Conservation (phyloP, 1,140 invertebrate genomes). For the Lepidurus arcticus region DNA sequence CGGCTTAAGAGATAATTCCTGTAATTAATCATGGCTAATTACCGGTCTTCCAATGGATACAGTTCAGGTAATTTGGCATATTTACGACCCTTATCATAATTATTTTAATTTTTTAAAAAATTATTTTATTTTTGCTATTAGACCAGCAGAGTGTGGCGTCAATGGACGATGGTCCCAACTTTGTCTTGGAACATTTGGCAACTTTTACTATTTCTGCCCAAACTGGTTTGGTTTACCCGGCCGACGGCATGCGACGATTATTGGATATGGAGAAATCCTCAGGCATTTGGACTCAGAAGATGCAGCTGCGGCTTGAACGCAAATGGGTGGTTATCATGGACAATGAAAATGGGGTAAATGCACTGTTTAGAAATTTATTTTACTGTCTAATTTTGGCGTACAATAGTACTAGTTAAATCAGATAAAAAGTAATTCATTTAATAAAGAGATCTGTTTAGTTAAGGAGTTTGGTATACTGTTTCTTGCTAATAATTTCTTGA, state of each 20-base stretch:
- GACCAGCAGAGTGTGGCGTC: conserved; percentile 34
- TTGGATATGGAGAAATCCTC: conserved; percentile 94
- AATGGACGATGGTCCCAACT: conserved; percentile 62
- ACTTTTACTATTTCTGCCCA: conserved; percentile 91
- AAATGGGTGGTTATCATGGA: conserved; percentile 90
- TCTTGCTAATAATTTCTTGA: neutral
- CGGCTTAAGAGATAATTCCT: neutral
- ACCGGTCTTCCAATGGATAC: conserved; percentile 27
- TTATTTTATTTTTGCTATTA: neutral
- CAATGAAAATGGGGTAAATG: conserved; percentile 85
- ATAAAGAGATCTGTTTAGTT: no score
- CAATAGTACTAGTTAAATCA: no score
- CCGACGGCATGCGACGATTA: conserved; percentile 91
- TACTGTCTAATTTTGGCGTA: no score
- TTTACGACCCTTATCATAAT: neutral
- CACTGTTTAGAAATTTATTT: no score
- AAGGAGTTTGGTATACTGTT: no score
- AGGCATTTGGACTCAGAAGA: conserved; percentile 98
- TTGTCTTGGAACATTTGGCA: conserved; percentile 92
- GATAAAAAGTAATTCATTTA: no score
- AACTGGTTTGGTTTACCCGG: conserved; percentile 76
- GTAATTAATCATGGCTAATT: neutral
- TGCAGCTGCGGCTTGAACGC: conserved; percentile 82
- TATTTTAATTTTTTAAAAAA: neutral
- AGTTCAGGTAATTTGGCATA: conserved; percentile 14